Percentiles rank a stretch among this genome's conserved stretches.
Evolutionary conservation across 2,888 invertebrate species (phyloP).

Genomic region (Romanomermis culicivorax): DNA sequence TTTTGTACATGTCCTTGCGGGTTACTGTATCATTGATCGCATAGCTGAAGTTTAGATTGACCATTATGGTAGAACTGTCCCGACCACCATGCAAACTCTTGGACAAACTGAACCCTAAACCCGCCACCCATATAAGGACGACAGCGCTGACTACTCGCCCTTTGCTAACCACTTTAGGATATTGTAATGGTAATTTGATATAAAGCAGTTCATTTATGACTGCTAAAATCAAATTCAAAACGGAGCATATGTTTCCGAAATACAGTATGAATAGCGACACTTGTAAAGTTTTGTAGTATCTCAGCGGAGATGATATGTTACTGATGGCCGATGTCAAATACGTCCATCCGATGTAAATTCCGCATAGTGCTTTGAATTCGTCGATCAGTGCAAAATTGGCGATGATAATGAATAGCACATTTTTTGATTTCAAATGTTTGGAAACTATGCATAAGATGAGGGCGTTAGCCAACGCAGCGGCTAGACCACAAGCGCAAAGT

Average conservation of each 20-base stretch:
- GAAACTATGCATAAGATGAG: neutral
- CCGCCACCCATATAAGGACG: conserved; percentile 7
- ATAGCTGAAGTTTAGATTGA: neutral
- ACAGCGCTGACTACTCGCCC: conserved; percentile 2
- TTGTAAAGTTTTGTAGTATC: conserved; percentile 9
- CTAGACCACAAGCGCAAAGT: neutral
- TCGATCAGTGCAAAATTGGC: conserved; percentile 12
- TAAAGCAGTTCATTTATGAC: conserved; percentile 11
- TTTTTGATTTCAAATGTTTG: neutral
- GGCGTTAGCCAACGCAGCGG: neutral
- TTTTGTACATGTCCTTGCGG: neutral
- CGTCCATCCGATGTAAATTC: conserved; percentile 11
- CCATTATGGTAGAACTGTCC: neutral
- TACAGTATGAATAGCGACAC: conserved; percentile 10
- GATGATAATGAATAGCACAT: conserved; percentile 10
- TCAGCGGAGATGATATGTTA: neutral
- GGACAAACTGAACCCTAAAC: conserved; percentile 6
- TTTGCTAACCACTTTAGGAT: conserved; percentile 5
- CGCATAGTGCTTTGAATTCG: conserved; percentile 11
- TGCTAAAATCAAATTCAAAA: conserved; percentile 12
- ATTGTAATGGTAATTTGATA: conserved; percentile 9
- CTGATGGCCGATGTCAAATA: neutral
- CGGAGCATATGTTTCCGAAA: conserved; percentile 11
- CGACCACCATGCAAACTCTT: neutral
- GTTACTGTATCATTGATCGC: neutral